phyloP scores from a whole-genome alignment of 2,113 vertebrate species.

The Ellobius talpinus region DNA sequence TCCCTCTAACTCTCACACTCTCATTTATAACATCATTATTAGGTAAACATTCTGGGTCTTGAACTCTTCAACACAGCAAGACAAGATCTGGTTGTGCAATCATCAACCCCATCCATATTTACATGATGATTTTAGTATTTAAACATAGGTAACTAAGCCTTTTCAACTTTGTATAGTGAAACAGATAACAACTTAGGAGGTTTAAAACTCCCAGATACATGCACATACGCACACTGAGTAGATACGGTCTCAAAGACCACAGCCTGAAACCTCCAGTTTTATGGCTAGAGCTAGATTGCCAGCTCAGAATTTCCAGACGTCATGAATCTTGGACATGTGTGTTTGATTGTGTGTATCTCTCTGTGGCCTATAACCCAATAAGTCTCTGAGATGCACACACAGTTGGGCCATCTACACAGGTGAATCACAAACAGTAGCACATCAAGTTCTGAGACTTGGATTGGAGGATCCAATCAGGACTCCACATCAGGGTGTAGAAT shows the following conservation, averaged over 20 bases:
- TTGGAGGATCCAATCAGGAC: background rate
- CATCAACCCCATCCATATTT: background rate
- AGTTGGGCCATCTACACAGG: background rate
- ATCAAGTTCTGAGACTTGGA: background rate
- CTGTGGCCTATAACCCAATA: background rate
- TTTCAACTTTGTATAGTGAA: background rate
- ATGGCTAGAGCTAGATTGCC: background rate
- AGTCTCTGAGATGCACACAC: background rate
- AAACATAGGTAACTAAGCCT: background rate
- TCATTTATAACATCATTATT: background rate
- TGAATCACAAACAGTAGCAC: background rate
- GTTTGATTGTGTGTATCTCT: background rate
- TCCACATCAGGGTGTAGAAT: background rate
- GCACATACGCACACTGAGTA: background rate
- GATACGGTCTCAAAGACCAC: background rate
- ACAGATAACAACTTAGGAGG: background rate
- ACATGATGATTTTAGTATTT: background rate
- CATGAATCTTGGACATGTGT: too few species aligned
- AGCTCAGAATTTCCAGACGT: background rate
- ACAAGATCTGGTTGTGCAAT: background rate
- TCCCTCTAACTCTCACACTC: background rate
- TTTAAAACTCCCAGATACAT: background rate
- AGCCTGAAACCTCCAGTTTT: background rate
- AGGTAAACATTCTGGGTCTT: background rate
- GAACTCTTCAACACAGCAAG: background rate